Percentiles rank a stretch among this genome's conserved stretches.
Conservation (phyloP, 2,888 invertebrate species). For the Tribolium freemani region DNA sequence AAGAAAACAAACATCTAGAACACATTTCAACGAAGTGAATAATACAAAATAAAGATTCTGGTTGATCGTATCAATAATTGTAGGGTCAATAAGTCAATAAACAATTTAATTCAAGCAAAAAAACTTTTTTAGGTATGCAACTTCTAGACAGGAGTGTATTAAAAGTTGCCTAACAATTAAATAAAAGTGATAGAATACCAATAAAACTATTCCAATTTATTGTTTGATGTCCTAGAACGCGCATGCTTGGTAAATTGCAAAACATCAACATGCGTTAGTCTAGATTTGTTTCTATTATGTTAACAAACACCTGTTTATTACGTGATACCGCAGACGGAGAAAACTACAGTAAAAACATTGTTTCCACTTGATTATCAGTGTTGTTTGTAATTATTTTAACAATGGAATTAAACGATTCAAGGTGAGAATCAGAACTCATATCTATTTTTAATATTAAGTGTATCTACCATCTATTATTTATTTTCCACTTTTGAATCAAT, state of each 20-base stretch:
- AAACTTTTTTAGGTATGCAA: no score
- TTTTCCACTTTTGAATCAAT: no score
- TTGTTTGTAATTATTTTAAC: neutral
- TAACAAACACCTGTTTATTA: neutral
- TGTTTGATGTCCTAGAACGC: neutral
- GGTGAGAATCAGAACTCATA: neutral
- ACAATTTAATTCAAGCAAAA: no score
- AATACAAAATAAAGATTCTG: neutral
- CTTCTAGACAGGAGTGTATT: neutral
- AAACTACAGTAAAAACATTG: neutral
- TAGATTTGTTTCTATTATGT: neutral
- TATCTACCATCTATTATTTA: neutral
- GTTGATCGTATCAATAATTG: neutral
- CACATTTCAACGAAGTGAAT: neutral
- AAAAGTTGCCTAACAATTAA: neutral
- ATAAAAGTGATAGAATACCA: no score
- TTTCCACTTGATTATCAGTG: neutral
- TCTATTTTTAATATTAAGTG: neutral
- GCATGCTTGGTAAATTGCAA: neutral
- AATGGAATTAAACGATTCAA: neutral
- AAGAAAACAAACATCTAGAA: neutral
- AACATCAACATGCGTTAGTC: neutral
- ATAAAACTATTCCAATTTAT: neutral
- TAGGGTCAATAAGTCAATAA: neutral
- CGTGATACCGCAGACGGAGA: neutral